Evolutionary conservation across 2,888 invertebrate genomes (phyloP).

Genomic region (Tiliacea citrago): DNA sequence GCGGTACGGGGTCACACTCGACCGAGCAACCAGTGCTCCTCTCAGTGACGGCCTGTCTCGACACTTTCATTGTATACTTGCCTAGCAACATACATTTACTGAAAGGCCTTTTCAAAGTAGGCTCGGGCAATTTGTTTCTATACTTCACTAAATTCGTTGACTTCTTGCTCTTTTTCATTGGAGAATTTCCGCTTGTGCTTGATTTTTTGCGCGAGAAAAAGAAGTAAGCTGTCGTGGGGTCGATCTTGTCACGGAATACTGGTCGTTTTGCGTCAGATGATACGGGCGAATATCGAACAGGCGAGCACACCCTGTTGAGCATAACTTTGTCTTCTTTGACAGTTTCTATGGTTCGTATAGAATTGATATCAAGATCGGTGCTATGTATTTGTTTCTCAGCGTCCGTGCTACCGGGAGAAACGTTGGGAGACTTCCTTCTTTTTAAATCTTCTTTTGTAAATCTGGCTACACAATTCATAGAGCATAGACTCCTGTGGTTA

Average conservation of each 20-base stretch:
- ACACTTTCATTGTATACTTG: conserved; percentile 68
- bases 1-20: conserved; percentile 58
- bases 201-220: conserved; percentile 73
- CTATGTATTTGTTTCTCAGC: conserved; percentile 76
- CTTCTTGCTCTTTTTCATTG: conserved; percentile 81
- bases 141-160: conserved; percentile 85
- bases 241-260: conserved; percentile 57
- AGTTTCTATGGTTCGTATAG: conserved; percentile 59
- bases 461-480: conserved; percentile 74
- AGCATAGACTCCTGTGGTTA: conserved; percentile 72
- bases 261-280: conserved; percentile 18
- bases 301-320: conserved; percentile 17
- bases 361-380: conserved; percentile 75
- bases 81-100: conserved; percentile 79
- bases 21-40: conserved; percentile 42
- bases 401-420: conserved; percentile 67
- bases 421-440: conserved; percentile 61
- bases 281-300: conserved; percentile 2
- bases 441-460: conserved; percentile 47
- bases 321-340: conserved; percentile 23
- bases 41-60: conserved; percentile 48
- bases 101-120: conserved; percentile 75
- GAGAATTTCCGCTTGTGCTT: conserved; percentile 33
- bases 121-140: conserved; percentile 78
- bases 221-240: conserved; percentile 72